These are phyloP conservation scores for Gasterosteus aculeatus DNA, from an alignment of 2,113 vertebrate genomes.

Conservation along the genomic window DNA sequence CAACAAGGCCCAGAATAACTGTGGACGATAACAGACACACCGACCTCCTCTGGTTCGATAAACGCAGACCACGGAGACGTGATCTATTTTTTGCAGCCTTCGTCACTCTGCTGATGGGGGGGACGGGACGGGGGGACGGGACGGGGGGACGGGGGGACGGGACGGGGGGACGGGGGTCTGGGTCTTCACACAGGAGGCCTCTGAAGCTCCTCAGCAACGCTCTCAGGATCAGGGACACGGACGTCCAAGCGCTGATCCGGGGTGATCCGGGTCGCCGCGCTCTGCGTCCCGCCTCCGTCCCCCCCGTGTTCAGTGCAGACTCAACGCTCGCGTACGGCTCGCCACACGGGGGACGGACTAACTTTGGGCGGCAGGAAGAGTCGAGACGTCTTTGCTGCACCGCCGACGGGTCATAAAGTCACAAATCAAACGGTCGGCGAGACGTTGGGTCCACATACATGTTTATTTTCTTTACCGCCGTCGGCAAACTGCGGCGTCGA, in stretches of 20 bases:
- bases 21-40: constrained; percentile 65
- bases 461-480: constrained; percentile 25
- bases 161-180: constrained; percentile 1
- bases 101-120: constrained; percentile 37
- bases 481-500: constrained; percentile 33
- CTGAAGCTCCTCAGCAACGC: constrained; percentile 52
- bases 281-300: not conserved
- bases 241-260: constrained; percentile 32
- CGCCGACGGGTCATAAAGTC: not conserved
- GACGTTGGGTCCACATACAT: constrained; percentile 26
- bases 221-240: constrained; percentile 27
- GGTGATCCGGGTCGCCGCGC: constrained; percentile 29
- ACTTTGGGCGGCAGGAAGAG: constrained; percentile 16
- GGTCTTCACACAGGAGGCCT: constrained; percentile 33
- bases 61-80: constrained; percentile 37
- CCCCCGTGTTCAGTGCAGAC: constrained; percentile 58
- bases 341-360: constrained; percentile 26
- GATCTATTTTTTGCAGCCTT: constrained; percentile 64
- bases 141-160: not conserved
- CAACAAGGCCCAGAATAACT: constrained; percentile 73
- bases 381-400: constrained; percentile 4
- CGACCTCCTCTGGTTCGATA: constrained; percentile 60
- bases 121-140: too few relatives aligned
- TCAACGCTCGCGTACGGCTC: constrained; percentile 57
- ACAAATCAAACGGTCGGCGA: not conserved